phyloP scores from a whole-genome alignment of 2,113 vertebrate species.

The Clarias gariepinus region DNA sequence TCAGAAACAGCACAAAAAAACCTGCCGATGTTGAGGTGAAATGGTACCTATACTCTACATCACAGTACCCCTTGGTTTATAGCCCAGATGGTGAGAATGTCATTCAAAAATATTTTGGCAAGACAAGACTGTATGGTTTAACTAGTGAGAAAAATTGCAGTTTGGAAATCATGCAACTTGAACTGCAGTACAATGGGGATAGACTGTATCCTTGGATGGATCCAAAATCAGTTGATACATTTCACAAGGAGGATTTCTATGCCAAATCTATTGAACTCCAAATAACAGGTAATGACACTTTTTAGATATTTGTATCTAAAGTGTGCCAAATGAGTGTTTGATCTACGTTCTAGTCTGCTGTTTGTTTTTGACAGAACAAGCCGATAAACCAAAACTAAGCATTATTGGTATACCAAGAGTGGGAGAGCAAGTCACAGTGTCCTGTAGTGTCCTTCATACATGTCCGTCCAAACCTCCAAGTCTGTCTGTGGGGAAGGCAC shows the following conservation, averaged over 20 bases:
- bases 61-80: slow-evolving; percentile 21
- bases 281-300: slow-evolving; percentile 11
- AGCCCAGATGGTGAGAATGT: background rate
- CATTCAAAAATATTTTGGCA: background rate
- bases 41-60: slow-evolving; percentile 24
- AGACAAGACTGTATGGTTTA: slow-evolving; percentile 1
- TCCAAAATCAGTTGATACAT: background rate
- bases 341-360: slow-evolving; percentile 5
- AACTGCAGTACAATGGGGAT: background rate
- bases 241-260: slow-evolving; percentile 32
- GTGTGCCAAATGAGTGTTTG: background rate
- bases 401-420: slow-evolving; percentile 53
- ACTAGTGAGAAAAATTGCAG: slow-evolving; percentile 30
- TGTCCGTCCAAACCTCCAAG: slow-evolving; percentile 54
- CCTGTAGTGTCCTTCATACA: slow-evolving; percentile 57
- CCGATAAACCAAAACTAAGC: slow-evolving; percentile 55
- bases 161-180: slow-evolving; percentile 29
- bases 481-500: slow-evolving; percentile 39
- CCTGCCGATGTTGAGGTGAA: slow-evolving; percentile 28
- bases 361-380: slow-evolving; percentile 55
- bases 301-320: no score
- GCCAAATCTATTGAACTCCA: slow-evolving; percentile 20
- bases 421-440: slow-evolving; percentile 56
- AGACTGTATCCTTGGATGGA: slow-evolving; percentile 42
- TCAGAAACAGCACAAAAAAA: slow-evolving; percentile 15